A percentile compares a stretch with the other conserved stretches of the same genome.
These are phyloP conservation scores for Clostera curtula DNA, from an alignment of 2,888 invertebrate genomes.

Conservation along the genomic window DNA sequence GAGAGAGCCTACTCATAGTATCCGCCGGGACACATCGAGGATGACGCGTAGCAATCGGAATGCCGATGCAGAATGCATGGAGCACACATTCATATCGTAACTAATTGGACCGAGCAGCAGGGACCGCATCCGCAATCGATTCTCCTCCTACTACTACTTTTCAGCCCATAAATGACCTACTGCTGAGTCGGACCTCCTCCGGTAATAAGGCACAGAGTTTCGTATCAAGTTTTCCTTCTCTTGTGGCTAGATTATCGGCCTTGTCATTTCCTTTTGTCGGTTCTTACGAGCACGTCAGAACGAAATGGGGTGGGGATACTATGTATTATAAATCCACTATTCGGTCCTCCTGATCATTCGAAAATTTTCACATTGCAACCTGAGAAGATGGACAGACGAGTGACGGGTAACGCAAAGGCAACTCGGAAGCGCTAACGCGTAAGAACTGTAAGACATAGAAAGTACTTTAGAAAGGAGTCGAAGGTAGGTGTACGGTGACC, in stretches of 20 bases:
- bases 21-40: too few species aligned
- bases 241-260: too few species aligned
- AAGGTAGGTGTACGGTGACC: conserved; percentile 67
- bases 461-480: conserved; percentile 73
- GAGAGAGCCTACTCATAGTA: too few species aligned
- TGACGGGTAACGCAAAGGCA: conserved; percentile 46
- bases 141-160: too few species aligned
- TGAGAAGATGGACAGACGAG: conserved; percentile 40
- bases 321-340: too few species aligned
- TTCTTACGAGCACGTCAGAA: too few species aligned
- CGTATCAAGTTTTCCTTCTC: too few species aligned
- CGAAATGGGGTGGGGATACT: too few species aligned
- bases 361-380: conserved; percentile 37
- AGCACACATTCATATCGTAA: conserved; percentile 36
- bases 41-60: conserved; percentile 61
- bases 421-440: conserved; percentile 38
- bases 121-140: conserved; percentile 35
- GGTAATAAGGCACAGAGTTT: too few species aligned
- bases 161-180: too few species aligned
- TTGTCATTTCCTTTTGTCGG: too few species aligned
- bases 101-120: conserved; percentile 41
- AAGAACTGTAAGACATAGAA: conserved; percentile 61
- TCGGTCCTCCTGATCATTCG: conserved; percentile 16
- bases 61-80: conserved; percentile 60
- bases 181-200: too few species aligned